Conservation (phyloP, 1,140 invertebrate species). For the Drosophila prosaltans region DNA sequence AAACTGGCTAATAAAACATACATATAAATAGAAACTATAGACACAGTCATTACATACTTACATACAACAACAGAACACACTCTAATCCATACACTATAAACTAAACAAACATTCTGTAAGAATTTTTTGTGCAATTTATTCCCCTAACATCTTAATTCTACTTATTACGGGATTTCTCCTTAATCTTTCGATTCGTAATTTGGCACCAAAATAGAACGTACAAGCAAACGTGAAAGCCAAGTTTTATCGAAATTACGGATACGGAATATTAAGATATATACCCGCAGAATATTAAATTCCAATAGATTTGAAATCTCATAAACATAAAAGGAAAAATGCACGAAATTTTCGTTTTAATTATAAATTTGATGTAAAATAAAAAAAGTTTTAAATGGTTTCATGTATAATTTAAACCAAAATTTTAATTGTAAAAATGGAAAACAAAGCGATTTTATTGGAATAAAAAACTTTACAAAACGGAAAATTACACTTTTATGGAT, state of each 20-base stretch:
- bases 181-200: not conserved
- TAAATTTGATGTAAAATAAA: conserved; percentile 27
- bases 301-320: conserved; percentile 65
- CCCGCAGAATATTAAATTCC: not conserved
- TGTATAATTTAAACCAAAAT: conserved; percentile 50
- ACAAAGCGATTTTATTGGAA: conserved; percentile 61
- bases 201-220: not conserved
- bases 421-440: conserved; percentile 49
- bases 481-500: not conserved
- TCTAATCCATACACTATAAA: conserved; percentile 38
- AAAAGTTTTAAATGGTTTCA: conserved; percentile 52
- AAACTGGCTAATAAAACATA: conserved; percentile 55
- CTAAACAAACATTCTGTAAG: conserved; percentile 59
- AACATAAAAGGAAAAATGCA: conserved; percentile 9
- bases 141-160: not conserved
- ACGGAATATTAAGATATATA: not conserved
- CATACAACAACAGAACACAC: conserved; percentile 31
- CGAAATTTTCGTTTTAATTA: conserved; percentile 17
- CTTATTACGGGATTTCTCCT: not conserved
- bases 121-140: conserved; percentile 69
- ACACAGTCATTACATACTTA: conserved; percentile 61
- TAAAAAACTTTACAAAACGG: conserved; percentile 67
- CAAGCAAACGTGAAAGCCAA: not conserved
- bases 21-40: conserved; percentile 69
- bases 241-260: not conserved